Evolutionary conservation across 2,888 invertebrate species (phyloP).

Genomic region (Athripsodes cinereus): DNA sequence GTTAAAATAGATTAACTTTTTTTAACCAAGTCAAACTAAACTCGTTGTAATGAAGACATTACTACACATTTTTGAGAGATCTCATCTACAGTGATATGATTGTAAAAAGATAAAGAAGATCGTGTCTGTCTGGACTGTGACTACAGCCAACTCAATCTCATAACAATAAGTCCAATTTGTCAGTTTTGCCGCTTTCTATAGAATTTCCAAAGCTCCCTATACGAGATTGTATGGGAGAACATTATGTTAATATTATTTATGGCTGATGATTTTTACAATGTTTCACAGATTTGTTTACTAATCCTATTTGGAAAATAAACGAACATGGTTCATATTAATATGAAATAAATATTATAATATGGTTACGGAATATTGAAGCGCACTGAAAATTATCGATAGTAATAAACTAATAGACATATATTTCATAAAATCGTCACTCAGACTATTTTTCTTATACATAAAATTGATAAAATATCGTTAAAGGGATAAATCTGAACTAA

Average conservation of each 20-base stretch:
- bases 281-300: neutral
- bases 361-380: too few species aligned
- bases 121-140: neutral
- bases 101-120: neutral
- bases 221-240: neutral
- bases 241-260: neutral
- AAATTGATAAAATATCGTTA: too few species aligned
- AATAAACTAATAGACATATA: too few species aligned
- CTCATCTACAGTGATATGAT: too few species aligned
- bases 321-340: too few species aligned
- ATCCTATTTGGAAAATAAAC: neutral
- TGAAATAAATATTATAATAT: too few species aligned
- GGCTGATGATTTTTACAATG: neutral
- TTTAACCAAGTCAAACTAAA: too few species aligned
- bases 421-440: too few species aligned
- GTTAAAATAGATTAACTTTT: too few species aligned
- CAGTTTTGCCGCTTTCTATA: neutral
- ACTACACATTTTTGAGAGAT: neutral
- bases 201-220: neutral
- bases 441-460: too few species aligned
- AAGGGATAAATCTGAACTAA: too few species aligned
- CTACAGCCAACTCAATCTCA: neutral
- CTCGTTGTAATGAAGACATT: neutral
- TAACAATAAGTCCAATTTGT: conserved; percentile 3
- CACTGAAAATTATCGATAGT: too few species aligned